Conservation (phyloP, 2,888 invertebrate genomes). For the Coleophora deauratella region DNA sequence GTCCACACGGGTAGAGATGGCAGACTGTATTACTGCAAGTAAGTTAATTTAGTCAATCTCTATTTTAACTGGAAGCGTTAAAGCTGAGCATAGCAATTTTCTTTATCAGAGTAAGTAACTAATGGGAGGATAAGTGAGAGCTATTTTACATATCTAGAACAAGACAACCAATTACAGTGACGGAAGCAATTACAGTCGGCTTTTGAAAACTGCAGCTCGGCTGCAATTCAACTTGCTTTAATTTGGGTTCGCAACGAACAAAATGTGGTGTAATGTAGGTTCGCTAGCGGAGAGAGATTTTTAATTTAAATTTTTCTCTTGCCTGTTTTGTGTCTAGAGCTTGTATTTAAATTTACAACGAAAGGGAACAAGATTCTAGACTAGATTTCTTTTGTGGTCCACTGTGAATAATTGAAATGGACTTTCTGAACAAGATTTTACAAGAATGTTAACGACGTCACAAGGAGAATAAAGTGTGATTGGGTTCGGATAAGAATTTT, state of each 20-base stretch:
- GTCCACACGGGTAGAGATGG: conserved; percentile 86
- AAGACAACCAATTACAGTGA: conserved; percentile 20
- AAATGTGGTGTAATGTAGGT: neutral
- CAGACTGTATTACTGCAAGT: conserved; percentile 94
- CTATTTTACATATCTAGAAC: conserved; percentile 11
- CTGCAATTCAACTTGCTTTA: conserved; percentile 6
- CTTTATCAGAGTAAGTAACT: neutral
- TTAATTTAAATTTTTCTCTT: neutral
- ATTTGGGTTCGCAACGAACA: neutral
- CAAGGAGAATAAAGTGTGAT: no score
- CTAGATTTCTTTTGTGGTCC: neutral
- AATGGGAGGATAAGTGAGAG: neutral
- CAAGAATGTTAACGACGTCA: no score
- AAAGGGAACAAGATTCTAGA: no score
- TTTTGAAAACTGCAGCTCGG: conserved; percentile 7
- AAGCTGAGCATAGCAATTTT: conserved; percentile 7
- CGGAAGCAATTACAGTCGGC: conserved; percentile 9
- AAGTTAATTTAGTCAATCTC: conserved; percentile 48
- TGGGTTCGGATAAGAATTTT: no score
- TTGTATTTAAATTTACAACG: neutral
- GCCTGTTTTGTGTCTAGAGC: neutral
- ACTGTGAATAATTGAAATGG: no score
- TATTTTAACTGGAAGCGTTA: conserved; percentile 5
- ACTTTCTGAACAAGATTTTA: no score
- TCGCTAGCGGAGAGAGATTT: neutral